These are phyloP conservation scores for Chelon labrosus DNA, from an alignment of 2,797 vertebrate genomes.

Conservation along the genomic window DNA sequence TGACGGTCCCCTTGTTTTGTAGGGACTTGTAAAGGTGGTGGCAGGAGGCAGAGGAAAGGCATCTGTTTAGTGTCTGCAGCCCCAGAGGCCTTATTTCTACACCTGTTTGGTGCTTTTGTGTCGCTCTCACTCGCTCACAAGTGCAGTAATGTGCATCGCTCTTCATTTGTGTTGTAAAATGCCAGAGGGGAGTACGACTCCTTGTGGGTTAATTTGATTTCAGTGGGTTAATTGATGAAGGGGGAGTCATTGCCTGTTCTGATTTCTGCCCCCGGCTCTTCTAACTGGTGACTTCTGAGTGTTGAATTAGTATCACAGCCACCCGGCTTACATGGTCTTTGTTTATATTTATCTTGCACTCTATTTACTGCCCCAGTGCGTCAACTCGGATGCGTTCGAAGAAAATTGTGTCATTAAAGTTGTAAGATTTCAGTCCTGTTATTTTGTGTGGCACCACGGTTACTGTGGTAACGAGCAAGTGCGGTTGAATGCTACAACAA, in stretches of 20 bases:
- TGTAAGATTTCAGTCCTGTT: constrained; percentile 7
- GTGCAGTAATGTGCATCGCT: constrained; percentile 69
- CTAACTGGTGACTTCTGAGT: constrained; percentile 58
- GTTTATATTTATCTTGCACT: constrained; percentile 16
- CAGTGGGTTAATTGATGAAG: constrained; percentile 80
- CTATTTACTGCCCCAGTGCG: not conserved
- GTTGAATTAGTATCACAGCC: constrained; percentile 33
- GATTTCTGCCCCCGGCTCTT: constrained; percentile 65
- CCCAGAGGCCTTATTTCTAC: constrained; percentile 72
- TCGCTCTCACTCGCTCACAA: constrained; percentile 49
- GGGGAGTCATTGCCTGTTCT: constrained; percentile 73
- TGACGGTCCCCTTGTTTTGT: constrained; percentile 78
- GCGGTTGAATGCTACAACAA: constrained; percentile 8
- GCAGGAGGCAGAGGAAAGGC: constrained; percentile 76
- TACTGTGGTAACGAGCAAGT: constrained; percentile 21
- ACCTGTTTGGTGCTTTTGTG: constrained; percentile 78
- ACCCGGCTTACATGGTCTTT: constrained; percentile 36
- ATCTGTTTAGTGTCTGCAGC: constrained; percentile 76
- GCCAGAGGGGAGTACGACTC: constrained; percentile 70
- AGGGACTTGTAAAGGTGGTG: constrained; percentile 80
- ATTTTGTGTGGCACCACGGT: not conserved
- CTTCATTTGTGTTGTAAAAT: constrained; percentile 75
- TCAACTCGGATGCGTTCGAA: not conserved
- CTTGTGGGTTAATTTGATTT: constrained; percentile 82
- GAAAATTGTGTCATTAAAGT: constrained; percentile 11